phyloP scores from a whole-genome alignment of 92 coral and sea anemone genomes.

The Bergia sp. region DNA sequence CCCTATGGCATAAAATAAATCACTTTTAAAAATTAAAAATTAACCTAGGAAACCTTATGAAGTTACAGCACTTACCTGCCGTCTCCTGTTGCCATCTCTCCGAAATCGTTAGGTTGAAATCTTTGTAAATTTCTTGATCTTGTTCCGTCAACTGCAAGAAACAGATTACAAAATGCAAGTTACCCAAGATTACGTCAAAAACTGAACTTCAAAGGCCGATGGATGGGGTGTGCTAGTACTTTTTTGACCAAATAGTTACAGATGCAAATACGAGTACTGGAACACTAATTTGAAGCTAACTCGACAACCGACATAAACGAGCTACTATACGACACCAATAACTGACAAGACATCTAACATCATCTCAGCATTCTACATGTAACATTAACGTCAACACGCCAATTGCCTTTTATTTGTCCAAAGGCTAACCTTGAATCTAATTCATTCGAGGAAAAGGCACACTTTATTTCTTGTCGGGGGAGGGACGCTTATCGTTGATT shows the following conservation, averaged over 20 bases:
- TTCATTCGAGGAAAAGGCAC: too few relatives aligned
- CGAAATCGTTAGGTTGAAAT: constrained; percentile 91
- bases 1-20: too few relatives aligned
- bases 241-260: neutral
- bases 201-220: neutral
- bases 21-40: too few relatives aligned
- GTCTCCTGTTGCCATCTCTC: constrained; percentile 99
- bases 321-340: neutral
- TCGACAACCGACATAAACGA: neutral
- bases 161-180: neutral
- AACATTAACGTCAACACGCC: too few relatives aligned
- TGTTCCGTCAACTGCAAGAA: constrained; percentile 75
- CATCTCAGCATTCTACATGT: neutral
- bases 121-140: constrained; percentile 97
- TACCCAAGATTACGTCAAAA: neutral
- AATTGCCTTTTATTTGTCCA: too few relatives aligned
- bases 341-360: neutral
- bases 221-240: neutral
- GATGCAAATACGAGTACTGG: neutral
- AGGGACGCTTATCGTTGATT: too few relatives aligned
- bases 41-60: neutral
- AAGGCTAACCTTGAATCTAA: too few relatives aligned
- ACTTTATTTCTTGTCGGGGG: too few relatives aligned
- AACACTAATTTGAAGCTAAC: neutral
- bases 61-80: constrained; percentile 63